These are phyloP conservation scores for Hydropsyche tenuis DNA, from an alignment of 1,140 invertebrate genomes.

Conservation along the genomic window DNA sequence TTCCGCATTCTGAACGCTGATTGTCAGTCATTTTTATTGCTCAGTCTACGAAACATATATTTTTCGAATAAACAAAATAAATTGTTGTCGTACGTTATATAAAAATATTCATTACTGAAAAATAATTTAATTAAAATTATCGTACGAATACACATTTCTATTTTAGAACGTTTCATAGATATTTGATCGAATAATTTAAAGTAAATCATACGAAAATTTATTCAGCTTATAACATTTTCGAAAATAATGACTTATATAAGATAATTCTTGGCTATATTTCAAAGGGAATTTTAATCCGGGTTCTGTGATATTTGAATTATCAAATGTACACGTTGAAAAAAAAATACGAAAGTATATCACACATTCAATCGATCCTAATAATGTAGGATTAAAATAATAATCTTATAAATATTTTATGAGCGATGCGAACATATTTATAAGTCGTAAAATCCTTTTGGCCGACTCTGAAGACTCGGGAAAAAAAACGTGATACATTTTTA, in stretches of 20 bases:
- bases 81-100: too few species aligned
- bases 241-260: too few species aligned
- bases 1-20: not conserved
- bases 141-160: not conserved
- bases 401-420: constrained; percentile 19
- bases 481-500: constrained; percentile 14
- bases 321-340: not conserved
- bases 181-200: not conserved
- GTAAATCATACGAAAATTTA: not conserved
- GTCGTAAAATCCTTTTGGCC: constrained; percentile 5
- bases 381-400: not conserved
- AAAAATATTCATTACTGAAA: too few species aligned
- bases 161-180: not conserved
- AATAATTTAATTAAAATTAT: not conserved
- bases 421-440: constrained; percentile 15
- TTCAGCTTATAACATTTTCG: too few species aligned
- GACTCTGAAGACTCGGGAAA: not conserved
- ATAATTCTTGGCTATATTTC: too few species aligned
- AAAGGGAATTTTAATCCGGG: too few species aligned
- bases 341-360: not conserved
- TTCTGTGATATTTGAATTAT: too few species aligned
- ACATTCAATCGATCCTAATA: not conserved
- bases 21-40: too few species aligned
- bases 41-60: too few species aligned
- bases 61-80: too few species aligned